Base-by-base conservation (phyloP, 2,113 vertebrate species). In the Polypterus bichir region DNA sequence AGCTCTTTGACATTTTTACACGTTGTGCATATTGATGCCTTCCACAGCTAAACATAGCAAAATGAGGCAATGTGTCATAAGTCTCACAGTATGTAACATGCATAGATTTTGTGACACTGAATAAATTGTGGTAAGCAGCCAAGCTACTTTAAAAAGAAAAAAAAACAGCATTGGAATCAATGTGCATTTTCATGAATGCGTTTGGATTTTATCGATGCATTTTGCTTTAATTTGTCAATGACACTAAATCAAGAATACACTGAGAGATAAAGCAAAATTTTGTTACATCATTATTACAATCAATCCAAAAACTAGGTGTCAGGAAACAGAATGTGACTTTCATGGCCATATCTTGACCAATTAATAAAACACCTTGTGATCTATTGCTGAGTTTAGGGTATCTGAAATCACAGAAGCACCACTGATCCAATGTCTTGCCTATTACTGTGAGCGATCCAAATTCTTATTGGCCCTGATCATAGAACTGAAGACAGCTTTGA, bases 401-500 rank as follows among this genome's bases (percentile, higher is more conserved):
- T 66, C 69, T 71, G 74, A 72, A 72, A 68, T 68, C 61, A 67
- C 63, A 63, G 65, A 61, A 64, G 63, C 65, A 59, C 68, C 66
- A 62, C 49, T 55, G 63, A 65, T 68, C 65, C 73, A 47, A 59
- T 64, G 66, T 44, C 66, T 56, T 60, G 68, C 71, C 67, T 68
- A 68, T 70, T 76, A 69, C 64, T 59, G 66, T 53, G 65, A 64
- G 62, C 61, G 77, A 83, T 83, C 68, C 59, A 69, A 81, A 83
- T 86, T 82, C 82, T 73, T 79, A 80, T 78, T 79, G 76, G 76
- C 72, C 72, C 74, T 77, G 81, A 82, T 80, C 72, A 76, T 70
- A 81, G 73, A 68, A 81, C 74, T 68, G 70, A 64, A 77, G 79
- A 77, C 76, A 86, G 71, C 69, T 64, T 68, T 27, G 27, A 27